Conservation (phyloP, 2,888 invertebrate species). For the Oscheius myriophilus region DNA sequence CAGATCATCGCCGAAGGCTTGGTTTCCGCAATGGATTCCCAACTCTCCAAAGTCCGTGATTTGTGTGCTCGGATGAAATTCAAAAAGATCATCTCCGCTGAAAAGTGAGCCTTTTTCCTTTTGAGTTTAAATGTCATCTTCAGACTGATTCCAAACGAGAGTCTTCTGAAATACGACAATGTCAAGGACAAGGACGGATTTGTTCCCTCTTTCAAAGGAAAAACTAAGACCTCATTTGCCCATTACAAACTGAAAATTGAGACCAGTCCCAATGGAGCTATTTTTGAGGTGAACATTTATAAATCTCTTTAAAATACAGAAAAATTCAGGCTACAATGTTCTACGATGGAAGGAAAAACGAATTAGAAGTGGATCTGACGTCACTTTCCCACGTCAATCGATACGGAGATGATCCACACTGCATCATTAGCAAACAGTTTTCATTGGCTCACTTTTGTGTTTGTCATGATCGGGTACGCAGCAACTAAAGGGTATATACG, state of each 20-base stretch:
- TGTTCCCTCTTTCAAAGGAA: conserved; percentile 81
- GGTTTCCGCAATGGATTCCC: conserved; percentile 70
- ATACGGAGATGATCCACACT: conserved; percentile 84
- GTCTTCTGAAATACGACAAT: conserved; percentile 66
- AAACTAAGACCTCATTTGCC: conserved; percentile 76
- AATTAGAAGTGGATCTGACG: conserved; percentile 76
- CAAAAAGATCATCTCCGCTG: conserved; percentile 48
- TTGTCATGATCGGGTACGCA: conserved; percentile 58
- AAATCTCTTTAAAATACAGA: background rate
- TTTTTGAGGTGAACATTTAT: conserved; percentile 80
- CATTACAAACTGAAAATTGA: conserved; percentile 83
- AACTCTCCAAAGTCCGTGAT: conserved; percentile 73
- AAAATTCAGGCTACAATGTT: conserved; percentile 49
- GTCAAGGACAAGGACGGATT: conserved; percentile 85
- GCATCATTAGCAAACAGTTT: conserved; percentile 77
- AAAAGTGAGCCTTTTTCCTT: too few relatives aligned
- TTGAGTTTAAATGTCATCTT: too few relatives aligned
- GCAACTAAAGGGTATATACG: too few relatives aligned
- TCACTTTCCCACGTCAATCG: conserved; percentile 84
- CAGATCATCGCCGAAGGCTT: conserved; percentile 71
- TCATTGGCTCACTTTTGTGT: conserved; percentile 68
- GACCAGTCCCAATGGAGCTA: conserved; percentile 81
- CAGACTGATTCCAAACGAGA: conserved; percentile 77
- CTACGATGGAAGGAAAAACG: conserved; percentile 41
- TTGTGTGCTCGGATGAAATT: conserved; percentile 73